These are phyloP conservation scores for Papilio glaucus DNA, from an alignment of 1,140 invertebrate species.

Conservation along the genomic window DNA sequence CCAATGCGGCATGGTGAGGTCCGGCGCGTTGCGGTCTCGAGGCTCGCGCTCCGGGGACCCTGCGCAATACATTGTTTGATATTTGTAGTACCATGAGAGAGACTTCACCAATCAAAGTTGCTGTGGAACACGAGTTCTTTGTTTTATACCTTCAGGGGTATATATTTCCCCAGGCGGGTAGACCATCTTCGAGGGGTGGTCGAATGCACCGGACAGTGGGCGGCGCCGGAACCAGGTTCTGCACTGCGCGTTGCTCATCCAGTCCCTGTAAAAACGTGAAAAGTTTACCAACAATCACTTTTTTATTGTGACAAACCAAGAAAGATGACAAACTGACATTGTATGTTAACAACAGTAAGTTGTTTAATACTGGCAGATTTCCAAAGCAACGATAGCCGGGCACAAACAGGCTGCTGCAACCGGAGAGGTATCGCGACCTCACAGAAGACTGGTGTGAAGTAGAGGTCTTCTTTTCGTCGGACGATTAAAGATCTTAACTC, in stretches of 20 bases:
- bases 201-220: constrained; percentile 91
- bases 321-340: no score
- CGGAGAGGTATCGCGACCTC: no score
- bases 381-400: no score
- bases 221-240: constrained; percentile 92
- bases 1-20: constrained; percentile 88
- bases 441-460: no score
- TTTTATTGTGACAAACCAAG: background rate
- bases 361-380: no score
- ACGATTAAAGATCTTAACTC: no score
- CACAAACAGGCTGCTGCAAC: no score
- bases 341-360: no score
- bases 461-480: no score
- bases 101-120: no score
- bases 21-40: constrained; percentile 84
- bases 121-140: no score
- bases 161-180: constrained; percentile 93
- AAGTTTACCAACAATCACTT: constrained; percentile 30
- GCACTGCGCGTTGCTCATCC: constrained; percentile 95
- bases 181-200: constrained; percentile 96
- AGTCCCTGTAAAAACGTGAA: constrained; percentile 85
- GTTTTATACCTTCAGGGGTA: constrained; percentile 85
- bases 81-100: constrained; percentile 14
- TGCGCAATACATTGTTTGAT: constrained; percentile 6
- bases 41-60: constrained; percentile 86